phyloP scores from a whole-genome alignment of 2,888 invertebrate genomes.

The Dasysyrphus albostriatus region DNA sequence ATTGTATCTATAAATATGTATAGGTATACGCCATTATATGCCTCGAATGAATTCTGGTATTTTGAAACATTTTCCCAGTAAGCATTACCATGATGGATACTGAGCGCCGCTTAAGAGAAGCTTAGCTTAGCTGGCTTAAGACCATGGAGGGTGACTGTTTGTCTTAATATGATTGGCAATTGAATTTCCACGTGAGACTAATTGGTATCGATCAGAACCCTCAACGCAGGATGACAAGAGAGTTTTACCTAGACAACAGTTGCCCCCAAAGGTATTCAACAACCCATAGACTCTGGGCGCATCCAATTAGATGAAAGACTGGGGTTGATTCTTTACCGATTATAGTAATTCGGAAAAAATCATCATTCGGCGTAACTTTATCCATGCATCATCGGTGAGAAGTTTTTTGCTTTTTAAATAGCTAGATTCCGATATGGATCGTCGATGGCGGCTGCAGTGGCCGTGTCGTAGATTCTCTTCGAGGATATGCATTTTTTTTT shows the following conservation, averaged over 20 bases:
- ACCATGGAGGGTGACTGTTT: slow-evolving; percentile 75
- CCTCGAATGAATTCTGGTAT: slow-evolving; percentile 40
- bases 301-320: slow-evolving; percentile 66
- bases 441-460: background rate
- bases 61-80: slow-evolving; percentile 19
- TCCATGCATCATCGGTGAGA: slow-evolving; percentile 47
- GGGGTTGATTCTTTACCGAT: slow-evolving; percentile 34
- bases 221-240: slow-evolving; percentile 46
- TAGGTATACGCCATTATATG: slow-evolving; percentile 29
- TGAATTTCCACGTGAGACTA: slow-evolving; percentile 73
- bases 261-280: slow-evolving; percentile 41
- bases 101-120: slow-evolving; percentile 7
- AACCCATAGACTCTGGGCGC: slow-evolving; percentile 36
- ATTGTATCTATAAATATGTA: slow-evolving; percentile 22
- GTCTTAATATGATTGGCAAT: slow-evolving; percentile 76
- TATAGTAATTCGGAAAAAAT: slow-evolving; percentile 35
- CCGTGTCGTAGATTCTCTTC: background rate
- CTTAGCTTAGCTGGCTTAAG: slow-evolving; percentile 1
- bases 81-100: background rate
- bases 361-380: slow-evolving; percentile 57
- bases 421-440: slow-evolving; percentile 60
- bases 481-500: background rate
- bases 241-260: slow-evolving; percentile 4
- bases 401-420: slow-evolving; percentile 68
- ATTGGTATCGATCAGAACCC: slow-evolving; percentile 72